These are phyloP conservation scores for Sarcophaga bullata DNA, from an alignment of 1,140 invertebrate genomes.

Conservation along the genomic window DNA sequence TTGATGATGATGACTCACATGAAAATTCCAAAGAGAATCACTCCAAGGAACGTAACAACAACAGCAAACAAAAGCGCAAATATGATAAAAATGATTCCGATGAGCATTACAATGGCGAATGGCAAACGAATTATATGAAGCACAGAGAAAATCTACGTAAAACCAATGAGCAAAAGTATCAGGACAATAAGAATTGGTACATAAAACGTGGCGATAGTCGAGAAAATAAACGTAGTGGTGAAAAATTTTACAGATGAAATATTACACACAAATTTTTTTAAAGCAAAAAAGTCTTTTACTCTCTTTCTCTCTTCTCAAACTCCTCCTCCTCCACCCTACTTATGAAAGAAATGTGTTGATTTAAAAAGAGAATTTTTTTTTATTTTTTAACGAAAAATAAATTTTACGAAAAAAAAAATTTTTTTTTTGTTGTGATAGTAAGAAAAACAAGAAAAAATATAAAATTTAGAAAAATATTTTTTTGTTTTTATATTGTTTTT, in stretches of 20 bases:
- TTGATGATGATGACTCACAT: background rate
- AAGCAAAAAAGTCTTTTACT: no score
- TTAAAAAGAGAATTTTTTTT: no score
- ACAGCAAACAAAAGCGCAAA: constrained; percentile 23
- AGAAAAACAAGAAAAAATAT: background rate
- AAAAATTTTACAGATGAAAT: constrained; percentile 32
- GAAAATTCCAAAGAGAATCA: constrained; percentile 41
- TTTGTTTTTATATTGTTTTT: background rate
- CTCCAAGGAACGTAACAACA: constrained; percentile 44
- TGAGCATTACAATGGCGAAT: constrained; percentile 48
- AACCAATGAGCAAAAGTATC: constrained; percentile 50
- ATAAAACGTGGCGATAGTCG: constrained; percentile 56
- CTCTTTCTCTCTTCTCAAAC: no score
- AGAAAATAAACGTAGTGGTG: constrained; percentile 51
- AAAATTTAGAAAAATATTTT: background rate
- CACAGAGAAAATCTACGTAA: constrained; percentile 54
- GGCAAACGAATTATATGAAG: constrained; percentile 59
- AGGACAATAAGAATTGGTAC: constrained; percentile 57
- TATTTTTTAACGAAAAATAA: no score
- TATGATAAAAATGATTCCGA: background rate
- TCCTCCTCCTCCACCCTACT: no score
- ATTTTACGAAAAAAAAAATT: constrained; percentile 2
- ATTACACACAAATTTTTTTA: no score
- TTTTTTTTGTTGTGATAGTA: constrained; percentile 26
- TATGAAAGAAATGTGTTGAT: no score